phyloP scores from a whole-genome alignment of 2,888 invertebrate genomes.

The Apodemia zela region DNA sequence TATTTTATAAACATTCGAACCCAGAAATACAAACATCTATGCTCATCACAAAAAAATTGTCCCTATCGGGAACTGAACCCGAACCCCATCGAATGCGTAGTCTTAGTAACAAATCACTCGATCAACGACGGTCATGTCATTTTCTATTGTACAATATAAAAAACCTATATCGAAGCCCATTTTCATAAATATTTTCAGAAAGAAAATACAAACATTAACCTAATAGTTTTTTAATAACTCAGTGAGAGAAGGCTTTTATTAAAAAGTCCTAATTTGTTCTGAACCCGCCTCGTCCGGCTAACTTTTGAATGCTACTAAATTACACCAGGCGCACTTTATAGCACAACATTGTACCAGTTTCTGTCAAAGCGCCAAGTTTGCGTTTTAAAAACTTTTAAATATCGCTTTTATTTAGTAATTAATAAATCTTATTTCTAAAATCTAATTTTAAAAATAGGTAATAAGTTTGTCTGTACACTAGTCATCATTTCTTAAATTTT shows the following conservation, averaged over 20 bases:
- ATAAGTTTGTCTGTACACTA: too few relatives aligned
- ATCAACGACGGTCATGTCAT: too few relatives aligned
- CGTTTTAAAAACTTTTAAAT: conserved; percentile 33
- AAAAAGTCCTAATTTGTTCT: conserved; percentile 41
- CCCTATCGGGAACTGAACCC: too few relatives aligned
- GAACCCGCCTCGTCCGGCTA: conserved; percentile 37
- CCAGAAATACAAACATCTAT: too few relatives aligned
- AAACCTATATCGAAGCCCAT: background rate
- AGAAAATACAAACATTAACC: background rate
- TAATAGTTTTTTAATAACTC: conserved; percentile 3
- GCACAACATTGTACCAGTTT: conserved; percentile 40
- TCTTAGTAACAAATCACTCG: too few relatives aligned
- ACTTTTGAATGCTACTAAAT: conserved; percentile 65
- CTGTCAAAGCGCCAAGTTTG: conserved; percentile 48
- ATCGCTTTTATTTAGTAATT: conserved; percentile 32
- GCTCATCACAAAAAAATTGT: too few relatives aligned
- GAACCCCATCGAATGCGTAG: too few relatives aligned
- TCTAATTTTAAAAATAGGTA: too few relatives aligned
- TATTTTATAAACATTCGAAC: too few relatives aligned
- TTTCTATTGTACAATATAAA: too few relatives aligned
- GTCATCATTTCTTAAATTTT: too few relatives aligned
- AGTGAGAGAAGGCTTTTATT: conserved; percentile 16
- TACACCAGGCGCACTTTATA: conserved; percentile 60
- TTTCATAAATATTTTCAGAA: background rate
- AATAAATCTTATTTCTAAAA: background rate